A percentile compares a stretch with the other conserved stretches of the same genome.
Evolutionary conservation across 2,888 invertebrate genomes (phyloP).

Genomic region (Agriotes lineatus): DNA sequence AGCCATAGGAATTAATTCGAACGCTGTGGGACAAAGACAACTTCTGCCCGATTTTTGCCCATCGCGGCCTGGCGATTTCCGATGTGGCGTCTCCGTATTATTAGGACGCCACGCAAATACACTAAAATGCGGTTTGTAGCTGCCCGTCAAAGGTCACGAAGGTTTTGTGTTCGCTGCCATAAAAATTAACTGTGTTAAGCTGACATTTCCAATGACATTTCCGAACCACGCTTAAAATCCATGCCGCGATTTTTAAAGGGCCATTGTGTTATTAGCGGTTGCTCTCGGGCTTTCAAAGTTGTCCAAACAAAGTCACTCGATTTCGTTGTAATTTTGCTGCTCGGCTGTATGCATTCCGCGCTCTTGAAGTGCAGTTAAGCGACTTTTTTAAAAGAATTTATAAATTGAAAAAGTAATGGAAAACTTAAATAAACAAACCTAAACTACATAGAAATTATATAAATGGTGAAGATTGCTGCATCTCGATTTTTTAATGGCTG

Average conservation of each 20-base stretch:
- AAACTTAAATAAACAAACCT: no score
- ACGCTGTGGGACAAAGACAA: background rate
- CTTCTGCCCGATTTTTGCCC: no score
- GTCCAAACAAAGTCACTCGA: background rate
- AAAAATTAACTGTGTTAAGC: slow-evolving; percentile 30
- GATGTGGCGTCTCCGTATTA: no score
- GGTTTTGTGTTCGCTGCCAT: slow-evolving; percentile 26
- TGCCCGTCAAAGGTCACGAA: slow-evolving; percentile 24
- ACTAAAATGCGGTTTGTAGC: background rate
- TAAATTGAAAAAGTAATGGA: no score
- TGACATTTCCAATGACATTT: slow-evolving; percentile 42
- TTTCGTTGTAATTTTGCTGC: background rate
- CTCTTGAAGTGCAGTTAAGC: no score
- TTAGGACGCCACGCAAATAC: background rate
- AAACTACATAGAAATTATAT: no score
- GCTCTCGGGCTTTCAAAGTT: background rate
- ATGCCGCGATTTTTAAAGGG: slow-evolving; percentile 19
- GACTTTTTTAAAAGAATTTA: no score
- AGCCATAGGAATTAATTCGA: slow-evolving; percentile 9
- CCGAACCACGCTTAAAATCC: slow-evolving; percentile 32
- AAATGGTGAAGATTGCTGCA: no score
- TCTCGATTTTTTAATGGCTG: no score
- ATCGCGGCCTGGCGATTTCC: no score
- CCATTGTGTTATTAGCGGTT: slow-evolving; percentile 25
- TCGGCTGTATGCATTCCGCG: no score